A percentile compares a stretch with the other conserved stretches of the same genome.
Evolutionary conservation across 2,113 vertebrate genomes (phyloP).

Genomic region (Kryptolebias marmoratus): DNA sequence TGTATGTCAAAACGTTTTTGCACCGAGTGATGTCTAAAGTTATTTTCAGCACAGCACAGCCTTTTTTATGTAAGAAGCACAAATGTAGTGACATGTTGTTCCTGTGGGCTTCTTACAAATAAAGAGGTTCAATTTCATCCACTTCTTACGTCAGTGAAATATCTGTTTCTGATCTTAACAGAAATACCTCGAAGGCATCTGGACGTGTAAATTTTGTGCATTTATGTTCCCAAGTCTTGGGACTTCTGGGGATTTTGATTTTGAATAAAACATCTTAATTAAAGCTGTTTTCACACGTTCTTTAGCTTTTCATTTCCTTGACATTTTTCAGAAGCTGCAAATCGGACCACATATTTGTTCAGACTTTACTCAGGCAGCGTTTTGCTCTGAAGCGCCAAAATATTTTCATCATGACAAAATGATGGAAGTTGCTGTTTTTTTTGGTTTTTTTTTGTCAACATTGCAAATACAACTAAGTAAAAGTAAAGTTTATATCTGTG

Average conservation of each 20-base stretch:
- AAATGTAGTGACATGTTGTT: background rate
- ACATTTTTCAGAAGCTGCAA: background rate
- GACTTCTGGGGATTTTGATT: background rate
- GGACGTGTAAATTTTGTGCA: background rate
- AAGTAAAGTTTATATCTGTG: too few relatives aligned
- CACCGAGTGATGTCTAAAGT: background rate
- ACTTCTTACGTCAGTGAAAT: background rate
- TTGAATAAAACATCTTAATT: background rate
- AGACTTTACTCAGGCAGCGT: too few relatives aligned
- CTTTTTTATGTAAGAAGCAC: background rate
- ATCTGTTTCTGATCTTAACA: background rate
- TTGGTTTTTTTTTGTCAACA: too few relatives aligned
- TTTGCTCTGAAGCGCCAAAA: too few relatives aligned
- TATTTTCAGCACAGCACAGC: background rate
- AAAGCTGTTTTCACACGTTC: background rate
- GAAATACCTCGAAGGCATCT: background rate
- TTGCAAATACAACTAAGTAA: too few relatives aligned
- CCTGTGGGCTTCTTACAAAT: background rate
- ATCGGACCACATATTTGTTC: background rate
- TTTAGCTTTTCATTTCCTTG: background rate
- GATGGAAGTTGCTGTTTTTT: background rate
- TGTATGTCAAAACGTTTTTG: background rate
- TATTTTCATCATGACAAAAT: background rate
- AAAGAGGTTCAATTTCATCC: background rate
- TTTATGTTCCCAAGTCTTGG: background rate